Conservation (phyloP, 2,888 invertebrate genomes). For the Leucozona laternaria region DNA sequence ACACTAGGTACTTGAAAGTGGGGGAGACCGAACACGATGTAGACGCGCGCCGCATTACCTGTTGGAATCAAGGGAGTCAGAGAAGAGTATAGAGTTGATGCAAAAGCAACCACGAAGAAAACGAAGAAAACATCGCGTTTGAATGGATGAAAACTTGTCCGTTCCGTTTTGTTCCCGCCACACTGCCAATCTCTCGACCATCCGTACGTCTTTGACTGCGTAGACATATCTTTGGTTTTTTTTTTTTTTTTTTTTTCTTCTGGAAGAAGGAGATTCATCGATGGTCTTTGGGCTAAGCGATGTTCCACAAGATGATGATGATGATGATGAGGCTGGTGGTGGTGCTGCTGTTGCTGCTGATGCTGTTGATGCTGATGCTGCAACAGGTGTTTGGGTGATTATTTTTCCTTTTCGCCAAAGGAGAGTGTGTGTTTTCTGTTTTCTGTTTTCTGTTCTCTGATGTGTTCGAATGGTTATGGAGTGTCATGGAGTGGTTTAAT, state of each 20-base stretch:
- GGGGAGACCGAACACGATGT: constrained; percentile 57
- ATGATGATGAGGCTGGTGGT: constrained; percentile 55
- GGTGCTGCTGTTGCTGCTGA: constrained; percentile 45
- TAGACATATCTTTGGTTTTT: constrained; percentile 27
- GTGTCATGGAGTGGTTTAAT: constrained; percentile 37
- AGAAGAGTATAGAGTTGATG: not conserved
- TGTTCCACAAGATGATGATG: constrained; percentile 53
- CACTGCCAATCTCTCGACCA: not conserved
- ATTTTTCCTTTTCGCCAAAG: constrained; percentile 67
- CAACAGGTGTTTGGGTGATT: constrained; percentile 75
- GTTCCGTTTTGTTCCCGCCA: not conserved
- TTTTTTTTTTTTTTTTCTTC: not conserved
- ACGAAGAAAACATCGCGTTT: constrained; percentile 30
- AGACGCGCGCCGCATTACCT: constrained; percentile 41
- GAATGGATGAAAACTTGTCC: constrained; percentile 39
- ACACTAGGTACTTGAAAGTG: constrained; percentile 33
- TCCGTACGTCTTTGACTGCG: not conserved
- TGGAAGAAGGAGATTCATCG: constrained; percentile 48
- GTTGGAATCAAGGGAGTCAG: constrained; percentile 23
- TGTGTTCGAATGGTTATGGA: constrained; percentile 40
- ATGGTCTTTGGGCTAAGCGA: constrained; percentile 57
- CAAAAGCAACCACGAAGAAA: not conserved
- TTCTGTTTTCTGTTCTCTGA: constrained; percentile 22
- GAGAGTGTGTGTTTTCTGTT: constrained; percentile 13
- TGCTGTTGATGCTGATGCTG: constrained; percentile 53